Conservation (phyloP, 2,888 invertebrate species). For the Polydesmus complanatus region DNA sequence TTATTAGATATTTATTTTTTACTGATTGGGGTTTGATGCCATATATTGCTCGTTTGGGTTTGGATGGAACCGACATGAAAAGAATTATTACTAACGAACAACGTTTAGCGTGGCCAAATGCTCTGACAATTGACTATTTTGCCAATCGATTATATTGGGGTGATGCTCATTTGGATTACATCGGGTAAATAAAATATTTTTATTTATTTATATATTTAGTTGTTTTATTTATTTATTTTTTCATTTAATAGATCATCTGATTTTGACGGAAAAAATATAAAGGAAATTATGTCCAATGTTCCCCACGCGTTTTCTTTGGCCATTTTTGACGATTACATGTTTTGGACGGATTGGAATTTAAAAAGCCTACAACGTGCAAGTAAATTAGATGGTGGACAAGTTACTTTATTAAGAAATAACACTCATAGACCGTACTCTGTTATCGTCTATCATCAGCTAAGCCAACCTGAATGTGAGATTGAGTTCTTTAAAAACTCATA, state of each 20-base stretch:
- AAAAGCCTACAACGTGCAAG: slow-evolving; percentile 81
- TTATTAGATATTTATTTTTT: slow-evolving; percentile 54
- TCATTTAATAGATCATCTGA: slow-evolving; percentile 49
- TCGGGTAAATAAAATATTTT: slow-evolving; percentile 48
- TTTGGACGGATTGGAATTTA: slow-evolving; percentile 98
- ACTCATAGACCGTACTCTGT: slow-evolving; percentile 92
- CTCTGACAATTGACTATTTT: slow-evolving; percentile 88
- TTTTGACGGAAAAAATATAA: slow-evolving; percentile 75
- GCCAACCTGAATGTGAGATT: slow-evolving; percentile 53
- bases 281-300: slow-evolving; percentile 58
- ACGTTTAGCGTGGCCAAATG: slow-evolving; percentile 97
- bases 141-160: slow-evolving; percentile 93
- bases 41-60: slow-evolving; percentile 89
- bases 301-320: slow-evolving; percentile 93
- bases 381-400: slow-evolving; percentile 65
- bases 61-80: slow-evolving; percentile 88
- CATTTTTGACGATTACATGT: slow-evolving; percentile 78
- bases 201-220: not conserved
- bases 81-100: slow-evolving; percentile 80
- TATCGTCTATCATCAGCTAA: slow-evolving; percentile 75
- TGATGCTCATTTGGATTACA: slow-evolving; percentile 94
- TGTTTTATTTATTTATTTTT: too few species aligned
- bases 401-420: slow-evolving; percentile 64
- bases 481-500: not conserved
- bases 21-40: slow-evolving; percentile 83